Evolutionary conservation across 2,113 vertebrate genomes (phyloP).

Genomic region (Rhizomys pruinosus): DNA sequence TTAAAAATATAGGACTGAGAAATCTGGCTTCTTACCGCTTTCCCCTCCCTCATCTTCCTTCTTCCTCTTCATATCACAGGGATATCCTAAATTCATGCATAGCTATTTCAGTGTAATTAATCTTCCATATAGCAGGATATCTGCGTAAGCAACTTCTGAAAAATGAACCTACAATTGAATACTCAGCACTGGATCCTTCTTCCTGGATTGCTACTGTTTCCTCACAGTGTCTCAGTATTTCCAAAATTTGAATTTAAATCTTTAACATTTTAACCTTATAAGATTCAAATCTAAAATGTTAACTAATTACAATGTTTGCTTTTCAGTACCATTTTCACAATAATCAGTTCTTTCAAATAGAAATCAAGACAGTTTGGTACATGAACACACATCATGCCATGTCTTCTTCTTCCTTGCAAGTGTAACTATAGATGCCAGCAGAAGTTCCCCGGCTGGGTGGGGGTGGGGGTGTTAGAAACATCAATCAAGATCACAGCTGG

Average conservation of each 20-base stretch:
- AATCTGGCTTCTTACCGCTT: background rate
- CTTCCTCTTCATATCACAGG: background rate
- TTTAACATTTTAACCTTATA: constrained; percentile 9
- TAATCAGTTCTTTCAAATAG: constrained; percentile 20
- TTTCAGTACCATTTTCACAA: background rate
- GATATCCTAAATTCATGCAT: background rate
- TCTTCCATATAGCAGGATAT: background rate
- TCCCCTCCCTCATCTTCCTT: background rate
- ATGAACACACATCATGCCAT: constrained; percentile 30
- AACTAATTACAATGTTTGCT: background rate
- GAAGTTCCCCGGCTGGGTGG: constrained; percentile 57
- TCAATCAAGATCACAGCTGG: constrained; percentile 72
- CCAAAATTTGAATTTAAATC: constrained; percentile 29
- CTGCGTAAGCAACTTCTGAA: constrained; percentile 19
- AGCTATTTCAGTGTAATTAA: background rate
- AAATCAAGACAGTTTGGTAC: constrained; percentile 50
- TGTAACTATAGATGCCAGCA: constrained; percentile 48
- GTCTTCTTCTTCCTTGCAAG: constrained; percentile 59
- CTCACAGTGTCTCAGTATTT: constrained; percentile 11
- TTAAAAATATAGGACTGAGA: background rate
- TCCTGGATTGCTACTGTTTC: background rate
- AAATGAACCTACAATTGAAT: background rate
- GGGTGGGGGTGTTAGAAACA: constrained; percentile 58
- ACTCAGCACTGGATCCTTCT: background rate
- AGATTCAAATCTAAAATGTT: constrained; percentile 13